Percentiles rank a stretch among this genome's conserved stretches.
Evolutionary conservation across 2,797 vertebrate species (phyloP).

Genomic region (Micromesistius poutassou): DNA sequence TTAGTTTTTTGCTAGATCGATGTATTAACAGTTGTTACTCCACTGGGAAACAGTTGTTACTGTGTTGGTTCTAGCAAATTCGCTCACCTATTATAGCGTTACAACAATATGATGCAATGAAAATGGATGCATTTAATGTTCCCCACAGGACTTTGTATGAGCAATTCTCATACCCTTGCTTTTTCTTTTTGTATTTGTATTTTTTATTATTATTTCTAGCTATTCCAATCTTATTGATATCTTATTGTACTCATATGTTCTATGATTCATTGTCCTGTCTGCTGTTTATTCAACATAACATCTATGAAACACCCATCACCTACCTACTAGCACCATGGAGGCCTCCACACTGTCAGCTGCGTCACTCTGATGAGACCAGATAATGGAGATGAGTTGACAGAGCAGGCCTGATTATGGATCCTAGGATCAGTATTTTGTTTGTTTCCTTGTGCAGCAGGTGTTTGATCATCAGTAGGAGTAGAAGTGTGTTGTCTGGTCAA

Average conservation of each 20-base stretch:
- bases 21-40: neutral
- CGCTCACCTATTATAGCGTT: no score
- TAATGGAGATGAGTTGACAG: neutral
- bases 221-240: neutral
- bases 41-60: neutral
- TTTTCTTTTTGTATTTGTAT: neutral
- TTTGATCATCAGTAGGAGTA: neutral
- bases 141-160: neutral
- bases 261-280: no score
- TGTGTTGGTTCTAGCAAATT: neutral
- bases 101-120: neutral
- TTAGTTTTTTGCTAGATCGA: neutral
- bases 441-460: neutral
- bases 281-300: no score
- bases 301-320: conserved; percentile 38
- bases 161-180: neutral
- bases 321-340: conserved; percentile 87
- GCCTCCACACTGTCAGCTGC: conserved; percentile 75
- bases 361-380: conserved; percentile 55
- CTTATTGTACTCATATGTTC: neutral
- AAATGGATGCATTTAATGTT: neutral
- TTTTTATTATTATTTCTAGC: neutral
- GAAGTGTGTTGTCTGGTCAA: neutral
- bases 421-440: neutral
- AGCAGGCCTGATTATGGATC: neutral